These are phyloP conservation scores for Pharmacophagus antenor DNA, from an alignment of 2,888 invertebrate genomes.

Conservation along the genomic window DNA sequence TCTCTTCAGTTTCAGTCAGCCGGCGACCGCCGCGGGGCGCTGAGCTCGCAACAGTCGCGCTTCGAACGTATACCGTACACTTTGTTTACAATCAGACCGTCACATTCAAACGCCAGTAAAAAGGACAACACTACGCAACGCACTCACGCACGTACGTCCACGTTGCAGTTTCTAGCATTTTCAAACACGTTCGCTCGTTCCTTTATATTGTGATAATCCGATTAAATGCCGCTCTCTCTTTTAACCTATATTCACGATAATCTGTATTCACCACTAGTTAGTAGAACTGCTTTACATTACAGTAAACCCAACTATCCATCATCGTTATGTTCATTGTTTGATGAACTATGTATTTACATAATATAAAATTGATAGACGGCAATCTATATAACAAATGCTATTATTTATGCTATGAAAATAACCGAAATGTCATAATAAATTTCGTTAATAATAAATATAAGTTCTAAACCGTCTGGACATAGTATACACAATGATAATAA, in stretches of 20 bases:
- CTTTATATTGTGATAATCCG: slow-evolving; percentile 36
- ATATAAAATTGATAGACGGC: too few species aligned
- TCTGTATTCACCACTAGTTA: slow-evolving; percentile 37
- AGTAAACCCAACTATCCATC: background rate
- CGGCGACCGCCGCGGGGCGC: slow-evolving; percentile 62
- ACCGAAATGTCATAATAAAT: too few species aligned
- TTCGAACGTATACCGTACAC: slow-evolving; percentile 46
- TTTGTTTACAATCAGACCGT: slow-evolving; percentile 61
- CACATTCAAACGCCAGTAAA: slow-evolving; percentile 55
- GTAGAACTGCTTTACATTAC: slow-evolving; percentile 23
- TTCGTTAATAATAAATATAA: background rate
- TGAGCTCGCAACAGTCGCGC: slow-evolving; percentile 46
- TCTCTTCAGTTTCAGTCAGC: slow-evolving; percentile 57
- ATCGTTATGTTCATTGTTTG: background rate
- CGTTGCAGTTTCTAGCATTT: slow-evolving; percentile 25
- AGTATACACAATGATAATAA: too few species aligned
- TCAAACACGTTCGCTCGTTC: slow-evolving; percentile 13
- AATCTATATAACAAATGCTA: too few species aligned
- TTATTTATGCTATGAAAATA: too few species aligned
- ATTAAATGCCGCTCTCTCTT: slow-evolving; percentile 44
- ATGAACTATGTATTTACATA: background rate
- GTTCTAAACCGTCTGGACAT: background rate
- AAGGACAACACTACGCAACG: slow-evolving; percentile 53
- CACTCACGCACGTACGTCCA: slow-evolving; percentile 56
- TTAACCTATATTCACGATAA: slow-evolving; percentile 46